Base-by-base conservation (phyloP, 2,888 invertebrate species). In the Sturmia bella region DNA sequence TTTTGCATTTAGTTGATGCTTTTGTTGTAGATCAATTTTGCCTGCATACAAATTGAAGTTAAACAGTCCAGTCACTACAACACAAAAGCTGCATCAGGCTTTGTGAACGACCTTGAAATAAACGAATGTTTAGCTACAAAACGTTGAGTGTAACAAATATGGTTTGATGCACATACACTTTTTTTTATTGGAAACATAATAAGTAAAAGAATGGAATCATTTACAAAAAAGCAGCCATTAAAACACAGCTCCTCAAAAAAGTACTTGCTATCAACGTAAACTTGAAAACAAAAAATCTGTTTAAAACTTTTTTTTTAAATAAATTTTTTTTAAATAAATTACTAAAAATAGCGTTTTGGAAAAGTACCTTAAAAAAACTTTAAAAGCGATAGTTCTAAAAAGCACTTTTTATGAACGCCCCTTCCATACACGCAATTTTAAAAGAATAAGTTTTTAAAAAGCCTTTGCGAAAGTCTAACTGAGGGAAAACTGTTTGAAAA, bases 21-120 rank as follows among this genome's bases (percentile, higher is more conserved):
- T 41, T 52, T 75, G 32, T 75, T 27, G 27, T 6, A 27, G 3
- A 32, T 68, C 41, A 66, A 37, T 66, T 59, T 50, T 39, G 50
- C 43, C 66, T 59, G 78, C 78, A 75, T 82, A 82, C 78, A 78
- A 78, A 78, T 78, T 78, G 82, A 72, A 70, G 43, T 82, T 82
- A 82, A 78, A 75, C 70, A 70, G 74, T 61, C 78, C 70, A 70
- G 66, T 82, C 78, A 75, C 24, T 54, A 66, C 48, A 69, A 43
- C 59, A 56, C 57, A 63, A 21, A 64, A 73, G 76, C 66, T 59
- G 70, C 59, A 70, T 19, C 78, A 75, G 74, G 48, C 74, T 70
- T 70, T 66, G 70, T 52, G 66, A 24, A 43, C 70, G 82, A 82
- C 82, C 78, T 82, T 82, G 82, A 82, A 82, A 74, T 70, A 82